A percentile compares a stretch with the other conserved stretches of the same genome.
Conservation (phyloP, 2,113 vertebrate species). For the Mohoua ochrocephala region DNA sequence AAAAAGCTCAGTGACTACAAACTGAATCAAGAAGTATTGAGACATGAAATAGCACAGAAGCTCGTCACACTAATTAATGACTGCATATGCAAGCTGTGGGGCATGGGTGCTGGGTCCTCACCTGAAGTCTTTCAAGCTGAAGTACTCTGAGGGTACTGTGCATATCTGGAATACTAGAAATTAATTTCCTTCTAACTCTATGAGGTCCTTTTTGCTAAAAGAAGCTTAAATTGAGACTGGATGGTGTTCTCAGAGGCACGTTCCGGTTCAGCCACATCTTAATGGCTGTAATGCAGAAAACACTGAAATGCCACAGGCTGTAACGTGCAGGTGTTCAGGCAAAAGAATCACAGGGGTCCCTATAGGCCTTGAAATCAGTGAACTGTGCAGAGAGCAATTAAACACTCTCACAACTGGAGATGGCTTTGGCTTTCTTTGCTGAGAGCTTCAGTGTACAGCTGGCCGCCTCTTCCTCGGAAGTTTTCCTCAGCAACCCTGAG, state of each 20-base stretch:
- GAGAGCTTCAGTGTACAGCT: conserved; percentile 28
- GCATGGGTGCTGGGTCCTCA: background rate
- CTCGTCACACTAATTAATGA: background rate
- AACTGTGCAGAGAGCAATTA: conserved; percentile 23
- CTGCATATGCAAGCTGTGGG: background rate
- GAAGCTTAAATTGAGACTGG: background rate
- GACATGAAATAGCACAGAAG: background rate
- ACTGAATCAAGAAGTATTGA: background rate
- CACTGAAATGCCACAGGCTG: background rate
- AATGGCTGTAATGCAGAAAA: background rate
- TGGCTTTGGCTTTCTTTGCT: conserved; percentile 9
- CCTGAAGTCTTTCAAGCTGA: background rate
- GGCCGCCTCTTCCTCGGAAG: background rate
- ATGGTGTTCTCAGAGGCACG: background rate
- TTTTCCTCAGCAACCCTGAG: background rate
- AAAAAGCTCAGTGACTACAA: background rate
- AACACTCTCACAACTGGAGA: background rate
- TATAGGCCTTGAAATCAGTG: background rate
- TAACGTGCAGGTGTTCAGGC: conserved; percentile 11
- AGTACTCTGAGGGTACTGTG: background rate
- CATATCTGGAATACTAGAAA: background rate
- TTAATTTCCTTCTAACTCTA: background rate
- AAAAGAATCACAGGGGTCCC: background rate
- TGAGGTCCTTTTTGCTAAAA: background rate
- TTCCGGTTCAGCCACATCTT: background rate